Base-by-base conservation (phyloP, 2,888 invertebrate species). In the Drosophila emarginata region DNA sequence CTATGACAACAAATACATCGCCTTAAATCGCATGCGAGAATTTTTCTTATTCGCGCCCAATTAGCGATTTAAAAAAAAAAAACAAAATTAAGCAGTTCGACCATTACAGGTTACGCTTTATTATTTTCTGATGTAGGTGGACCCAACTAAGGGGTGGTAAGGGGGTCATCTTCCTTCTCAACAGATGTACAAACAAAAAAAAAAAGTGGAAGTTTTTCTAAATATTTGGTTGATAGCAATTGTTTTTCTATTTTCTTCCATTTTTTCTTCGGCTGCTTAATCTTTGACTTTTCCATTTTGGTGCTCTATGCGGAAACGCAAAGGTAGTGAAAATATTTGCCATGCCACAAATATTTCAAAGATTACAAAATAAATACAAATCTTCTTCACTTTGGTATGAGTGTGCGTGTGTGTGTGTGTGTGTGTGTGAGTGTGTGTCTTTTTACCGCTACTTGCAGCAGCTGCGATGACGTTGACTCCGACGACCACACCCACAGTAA, bases 291-390 rank as follows among this genome's bases (percentile, higher is more conserved):
- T 61, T 50, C 74, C 39, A 36, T 18, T 50, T 32, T 51, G 40
- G 26, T 57, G 58, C 53, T 72, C 62, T 57, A 81, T 68, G 86
- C 81, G 81, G 81, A 81, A 81, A 81, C 70, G 83, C 74, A 76
- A 32, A 32, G 32, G 76, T 62, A 74, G 74, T 74, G 75, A 84
- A 71, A 83, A 83, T 83, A 87, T 87, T 83, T 87, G 82, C 81
- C 74, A 87, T 87, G 82, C 85, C 87, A 87, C 87, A 87, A 83
- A 83, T 87, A 83, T 83, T 84, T 87, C 85, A 87, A 77, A 87
- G 82, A 83, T 83, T 84, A 78, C 84, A 80, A 81, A 80, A 84
- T 81, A 87, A 87, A 87, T 85, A 83, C 82, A 83, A 83, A 83
- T 83, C 82, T 84, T 87, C 58, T 40, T 52, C 64, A 39, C 61